A percentile compares a stretch with the other conserved stretches of the same genome.
phyloP scores from a whole-genome alignment of 2,888 invertebrate genomes.

The Allophyes oxyacanthae region DNA sequence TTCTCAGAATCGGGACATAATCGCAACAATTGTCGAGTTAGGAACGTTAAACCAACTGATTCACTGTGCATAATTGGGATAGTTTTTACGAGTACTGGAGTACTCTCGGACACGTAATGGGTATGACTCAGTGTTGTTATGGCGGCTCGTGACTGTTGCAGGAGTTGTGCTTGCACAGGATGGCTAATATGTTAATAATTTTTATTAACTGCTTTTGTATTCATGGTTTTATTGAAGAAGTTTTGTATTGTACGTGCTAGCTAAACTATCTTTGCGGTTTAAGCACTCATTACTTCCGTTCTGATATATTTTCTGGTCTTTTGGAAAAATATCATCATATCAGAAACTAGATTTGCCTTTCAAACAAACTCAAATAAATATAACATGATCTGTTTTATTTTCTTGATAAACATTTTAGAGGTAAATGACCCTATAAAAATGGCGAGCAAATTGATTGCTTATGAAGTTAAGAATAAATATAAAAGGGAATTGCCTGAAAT shows the following conservation, averaged over 20 bases:
- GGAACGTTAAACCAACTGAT: conserved; percentile 67
- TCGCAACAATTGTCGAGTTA: conserved; percentile 61
- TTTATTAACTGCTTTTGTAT: conserved; percentile 45
- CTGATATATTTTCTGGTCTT: too few relatives aligned
- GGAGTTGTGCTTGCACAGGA: conserved; percentile 41
- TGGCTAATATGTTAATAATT: conserved; percentile 48
- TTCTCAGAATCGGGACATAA: conserved; percentile 66
- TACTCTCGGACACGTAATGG: conserved; percentile 60
- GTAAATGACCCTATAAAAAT: conserved; percentile 7
- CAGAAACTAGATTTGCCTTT: too few relatives aligned
- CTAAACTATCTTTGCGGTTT: neutral
- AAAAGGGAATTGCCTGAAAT: conserved; percentile 14
- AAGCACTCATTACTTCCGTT: neutral
- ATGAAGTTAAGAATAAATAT: conserved; percentile 20
- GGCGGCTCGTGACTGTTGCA: conserved; percentile 46
- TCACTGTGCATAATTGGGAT: conserved; percentile 77
- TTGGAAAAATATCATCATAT: too few relatives aligned
- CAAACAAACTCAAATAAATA: too few relatives aligned
- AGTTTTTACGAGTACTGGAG: conserved; percentile 70
- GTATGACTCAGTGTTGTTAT: conserved; percentile 56
- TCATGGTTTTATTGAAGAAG: conserved; percentile 20
- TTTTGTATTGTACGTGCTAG: conserved; percentile 8
- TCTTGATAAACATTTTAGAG: neutral
- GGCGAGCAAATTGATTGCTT: conserved; percentile 13
- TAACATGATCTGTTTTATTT: too few relatives aligned